Evolutionary conservation across 2,113 vertebrate species (phyloP), one percentile per base, ranked within the genome.

Genomic region (Xiphophorus maculatus): DNA sequence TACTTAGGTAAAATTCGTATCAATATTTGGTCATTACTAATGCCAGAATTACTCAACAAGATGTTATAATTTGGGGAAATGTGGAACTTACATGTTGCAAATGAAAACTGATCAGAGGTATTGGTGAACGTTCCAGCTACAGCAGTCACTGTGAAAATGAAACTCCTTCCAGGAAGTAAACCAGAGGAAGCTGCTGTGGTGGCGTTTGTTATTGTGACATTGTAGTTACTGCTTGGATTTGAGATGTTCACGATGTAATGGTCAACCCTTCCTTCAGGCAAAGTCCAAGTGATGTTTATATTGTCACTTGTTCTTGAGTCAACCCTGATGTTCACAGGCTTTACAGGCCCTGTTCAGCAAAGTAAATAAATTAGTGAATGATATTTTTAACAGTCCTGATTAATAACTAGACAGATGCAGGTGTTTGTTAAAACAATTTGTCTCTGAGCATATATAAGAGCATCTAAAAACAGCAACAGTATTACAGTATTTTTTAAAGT

Each of bases 21-120:
- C 51, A 54, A 54, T 25, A 54, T 54, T 25, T 54, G 15, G 6
- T 54, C 51, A 19, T 25, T 25, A 25, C 51, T 25, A 10, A n/a
- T 54, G 22, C 1, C 51, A 54, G 19, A 54, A 25, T 54, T 54
- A 54, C 22, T 54, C 19, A 54, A 54, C 2, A 25, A 25, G 51
- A 25, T n/a, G 17, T 48, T 17, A 54, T 10, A 22, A 54, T 54
- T 22, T 54, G 19, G 15, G 22, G 22, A 44, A 0, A 9, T 32
- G 8, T 27, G 69, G 4, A 80, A 74, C 90, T 86, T 78, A 93
- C 92, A 0, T 3, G 91, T 93, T 58, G 92, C 89, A 54, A 79
- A 35, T 44, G 62, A 32, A 30, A 29, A 5, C 3, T 1, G 7
- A 2, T 77, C 25, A 65, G 91, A 89, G 0, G 9, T 33, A 40